Conservation (phyloP, 53 echinoderm and acorn worm species). For the Temnopleurus reevesii region DNA sequence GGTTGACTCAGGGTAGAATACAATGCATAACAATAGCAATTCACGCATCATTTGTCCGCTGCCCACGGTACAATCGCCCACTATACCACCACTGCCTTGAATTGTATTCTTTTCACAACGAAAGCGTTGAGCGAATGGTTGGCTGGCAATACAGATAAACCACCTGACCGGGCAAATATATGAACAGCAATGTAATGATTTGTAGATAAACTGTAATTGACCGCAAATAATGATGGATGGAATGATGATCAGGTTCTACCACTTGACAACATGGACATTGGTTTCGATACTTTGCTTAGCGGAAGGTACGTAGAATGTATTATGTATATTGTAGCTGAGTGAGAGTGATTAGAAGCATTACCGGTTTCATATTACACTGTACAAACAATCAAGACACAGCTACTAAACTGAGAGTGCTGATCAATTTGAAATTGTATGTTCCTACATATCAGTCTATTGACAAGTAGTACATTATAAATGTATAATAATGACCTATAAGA, state of each 20-base stretch:
- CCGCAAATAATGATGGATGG: background rate
- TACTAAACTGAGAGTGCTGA: too few relatives aligned
- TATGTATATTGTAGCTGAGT: background rate
- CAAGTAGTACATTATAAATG: too few relatives aligned
- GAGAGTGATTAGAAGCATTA: too few relatives aligned
- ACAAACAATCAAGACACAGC: too few relatives aligned
- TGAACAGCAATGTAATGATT: background rate
- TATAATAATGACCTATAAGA: too few relatives aligned
- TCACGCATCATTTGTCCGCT: background rate
- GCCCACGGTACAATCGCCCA: background rate
- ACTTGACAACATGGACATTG: background rate
- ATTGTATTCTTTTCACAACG: background rate
- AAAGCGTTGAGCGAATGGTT: too few relatives aligned
- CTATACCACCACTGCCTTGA: too few relatives aligned
- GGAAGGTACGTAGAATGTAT: background rate
- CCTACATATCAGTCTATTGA: too few relatives aligned
- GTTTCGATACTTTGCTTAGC: background rate
- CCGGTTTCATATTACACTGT: too few relatives aligned
- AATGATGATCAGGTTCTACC: background rate
- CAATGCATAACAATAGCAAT: background rate
- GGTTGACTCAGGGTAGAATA: background rate
- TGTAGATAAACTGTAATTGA: background rate
- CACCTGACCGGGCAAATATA: background rate
- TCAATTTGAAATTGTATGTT: too few relatives aligned
- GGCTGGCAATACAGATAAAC: background rate